These are phyloP conservation scores for Dusona sp. DNA, from an alignment of 2,888 invertebrate genomes.

Conservation along the genomic window DNA sequence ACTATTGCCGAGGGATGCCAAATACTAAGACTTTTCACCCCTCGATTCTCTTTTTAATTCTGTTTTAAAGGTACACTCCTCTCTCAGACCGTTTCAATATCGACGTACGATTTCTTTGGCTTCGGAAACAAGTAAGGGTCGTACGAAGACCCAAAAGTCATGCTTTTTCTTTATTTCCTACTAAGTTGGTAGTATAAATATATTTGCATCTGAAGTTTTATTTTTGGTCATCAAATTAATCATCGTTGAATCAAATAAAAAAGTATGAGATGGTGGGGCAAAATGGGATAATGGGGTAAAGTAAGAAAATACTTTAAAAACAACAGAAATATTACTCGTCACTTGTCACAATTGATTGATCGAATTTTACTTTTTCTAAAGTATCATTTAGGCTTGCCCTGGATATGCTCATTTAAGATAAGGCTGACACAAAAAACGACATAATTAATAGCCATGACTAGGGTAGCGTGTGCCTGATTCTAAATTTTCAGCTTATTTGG, in stretches of 20 bases:
- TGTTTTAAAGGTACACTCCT: slow-evolving; percentile 4
- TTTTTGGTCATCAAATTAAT: background rate
- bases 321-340: too few species aligned
- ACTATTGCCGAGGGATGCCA: slow-evolving; percentile 8
- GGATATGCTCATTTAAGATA: too few species aligned
- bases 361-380: too few species aligned
- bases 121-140: slow-evolving; percentile 81
- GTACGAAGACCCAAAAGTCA: slow-evolving; percentile 80
- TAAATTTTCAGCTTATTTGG: too few species aligned
- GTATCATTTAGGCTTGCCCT: too few species aligned
- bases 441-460: too few species aligned
- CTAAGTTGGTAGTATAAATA: background rate
- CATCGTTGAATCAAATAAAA: background rate
- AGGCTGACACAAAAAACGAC: background rate
- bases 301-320: too few species aligned
- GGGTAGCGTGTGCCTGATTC: too few species aligned
- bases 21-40: slow-evolving; percentile 5
- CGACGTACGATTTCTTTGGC: slow-evolving; percentile 78
- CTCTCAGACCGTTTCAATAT: slow-evolving; percentile 29
- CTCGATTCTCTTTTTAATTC: slow-evolving; percentile 37
- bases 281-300: too few species aligned
- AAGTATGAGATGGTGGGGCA: background rate
- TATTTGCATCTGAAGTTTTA: background rate
- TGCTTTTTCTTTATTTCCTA: slow-evolving; percentile 10
- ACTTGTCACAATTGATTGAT: too few species aligned